These are phyloP conservation scores for Thymallus thymallus DNA, from an alignment of 2,113 vertebrate genomes.

Conservation along the genomic window DNA sequence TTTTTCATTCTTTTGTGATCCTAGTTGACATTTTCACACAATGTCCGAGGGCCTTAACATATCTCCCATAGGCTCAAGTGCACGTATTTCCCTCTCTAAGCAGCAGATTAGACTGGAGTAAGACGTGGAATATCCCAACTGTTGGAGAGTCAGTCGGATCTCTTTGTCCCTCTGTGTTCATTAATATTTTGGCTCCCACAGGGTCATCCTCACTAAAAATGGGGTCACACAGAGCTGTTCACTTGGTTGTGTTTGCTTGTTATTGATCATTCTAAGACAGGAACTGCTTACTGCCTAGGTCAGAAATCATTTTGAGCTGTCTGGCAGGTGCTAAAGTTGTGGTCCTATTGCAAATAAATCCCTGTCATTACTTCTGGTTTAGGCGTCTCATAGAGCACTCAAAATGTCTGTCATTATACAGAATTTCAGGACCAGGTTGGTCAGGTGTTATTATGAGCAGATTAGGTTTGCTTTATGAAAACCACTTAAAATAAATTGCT, in stretches of 20 bases:
- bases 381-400: not conserved
- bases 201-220: slow-evolving; percentile 52
- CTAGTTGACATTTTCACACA: not conserved
- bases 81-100: slow-evolving; percentile 5
- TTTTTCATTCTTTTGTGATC: not conserved
- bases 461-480: not conserved
- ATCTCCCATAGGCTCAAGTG: not conserved
- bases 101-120: slow-evolving; percentile 19
- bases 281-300: slow-evolving; percentile 34
- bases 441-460: not conserved
- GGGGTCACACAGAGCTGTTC: slow-evolving; percentile 37
- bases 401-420: not conserved
- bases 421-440: not conserved
- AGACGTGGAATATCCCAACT: slow-evolving; percentile 31
- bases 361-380: slow-evolving; percentile 16
- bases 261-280: not conserved
- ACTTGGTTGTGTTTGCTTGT: slow-evolving; percentile 27
- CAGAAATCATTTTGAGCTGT: slow-evolving; percentile 44
- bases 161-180: slow-evolving; percentile 41
- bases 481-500: not conserved
- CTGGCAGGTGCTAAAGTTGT: slow-evolving; percentile 20
- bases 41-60: not conserved
- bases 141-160: slow-evolving; percentile 39
- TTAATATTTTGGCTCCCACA: slow-evolving; percentile 53
- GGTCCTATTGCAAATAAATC: not conserved